A percentile compares a stretch with the other conserved stretches of the same genome.
phyloP scores from a whole-genome alignment of 2,888 invertebrate genomes.

The Amiota minor region DNA sequence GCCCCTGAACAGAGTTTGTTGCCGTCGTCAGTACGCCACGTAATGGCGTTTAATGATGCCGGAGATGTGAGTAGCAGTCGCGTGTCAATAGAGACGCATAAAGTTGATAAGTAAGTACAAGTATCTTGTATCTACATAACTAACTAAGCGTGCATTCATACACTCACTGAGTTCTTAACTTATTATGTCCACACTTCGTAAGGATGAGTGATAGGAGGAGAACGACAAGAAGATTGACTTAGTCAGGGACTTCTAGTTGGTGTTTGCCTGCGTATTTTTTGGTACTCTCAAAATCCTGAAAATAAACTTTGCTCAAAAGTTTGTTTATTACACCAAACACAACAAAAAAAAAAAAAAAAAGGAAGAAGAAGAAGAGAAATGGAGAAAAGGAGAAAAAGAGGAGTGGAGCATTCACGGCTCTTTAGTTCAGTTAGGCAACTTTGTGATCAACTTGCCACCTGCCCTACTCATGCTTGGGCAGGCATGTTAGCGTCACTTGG shows the following conservation, averaged over 20 bases:
- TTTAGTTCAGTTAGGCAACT: not conserved
- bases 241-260: not conserved
- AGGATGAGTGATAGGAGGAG: not conserved
- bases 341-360: constrained; percentile 9
- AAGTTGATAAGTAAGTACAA: constrained; percentile 10
- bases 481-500: too few species aligned
- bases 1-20: not conserved
- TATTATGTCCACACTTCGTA: constrained; percentile 54
- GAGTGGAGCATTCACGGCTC: constrained; percentile 44
- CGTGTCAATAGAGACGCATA: constrained; percentile 61
- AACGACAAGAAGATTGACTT: constrained; percentile 26
- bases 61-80: constrained; percentile 51
- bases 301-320: constrained; percentile 68
- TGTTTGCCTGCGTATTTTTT: constrained; percentile 26
- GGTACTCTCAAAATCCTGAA: constrained; percentile 53
- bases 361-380: too few species aligned
- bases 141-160: constrained; percentile 63
- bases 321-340: constrained; percentile 66
- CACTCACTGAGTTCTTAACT: constrained; percentile 31
- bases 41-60: constrained; percentile 66
- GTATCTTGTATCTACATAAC: constrained; percentile 65
- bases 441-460: not conserved
- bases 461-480: not conserved
- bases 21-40: constrained; percentile 31
- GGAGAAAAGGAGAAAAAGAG: constrained; percentile 51